Percentiles rank a stretch among this genome's conserved stretches.
These are phyloP conservation scores for Aphodius granarius DNA, from an alignment of 2,888 invertebrate species.

Conservation along the genomic window DNA sequence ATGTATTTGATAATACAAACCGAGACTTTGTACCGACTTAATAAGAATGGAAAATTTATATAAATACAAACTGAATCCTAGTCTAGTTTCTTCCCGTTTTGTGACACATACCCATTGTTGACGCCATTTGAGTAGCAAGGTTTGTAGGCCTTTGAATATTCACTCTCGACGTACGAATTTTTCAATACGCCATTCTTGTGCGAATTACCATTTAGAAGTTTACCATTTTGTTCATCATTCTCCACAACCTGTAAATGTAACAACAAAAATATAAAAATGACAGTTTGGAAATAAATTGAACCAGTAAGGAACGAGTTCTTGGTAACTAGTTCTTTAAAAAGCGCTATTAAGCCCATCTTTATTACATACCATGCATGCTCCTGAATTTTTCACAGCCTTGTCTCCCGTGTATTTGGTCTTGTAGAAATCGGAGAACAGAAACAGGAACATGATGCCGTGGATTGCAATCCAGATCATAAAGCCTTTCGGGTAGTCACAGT, in stretches of 20 bases:
- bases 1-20: neutral
- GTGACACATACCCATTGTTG: slow-evolving; percentile 63
- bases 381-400: slow-evolving; percentile 49
- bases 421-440: slow-evolving; percentile 95
- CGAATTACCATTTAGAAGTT: slow-evolving; percentile 50
- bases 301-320: neutral
- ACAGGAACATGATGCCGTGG: slow-evolving; percentile 91
- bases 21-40: neutral
- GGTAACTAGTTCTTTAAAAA: neutral
- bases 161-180: slow-evolving; percentile 57
- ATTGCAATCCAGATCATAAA: slow-evolving; percentile 94
- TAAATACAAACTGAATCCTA: slow-evolving; percentile 23
- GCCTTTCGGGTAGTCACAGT: slow-evolving; percentile 88
- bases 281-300: neutral
- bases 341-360: neutral
- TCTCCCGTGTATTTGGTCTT: slow-evolving; percentile 71
- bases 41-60: slow-evolving; percentile 9
- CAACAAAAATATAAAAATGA: slow-evolving; percentile 15
- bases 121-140: slow-evolving; percentile 66
- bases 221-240: slow-evolving; percentile 40
- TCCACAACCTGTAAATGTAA: slow-evolving; percentile 65
- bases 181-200: slow-evolving; percentile 47
- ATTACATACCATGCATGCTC: slow-evolving; percentile 73
- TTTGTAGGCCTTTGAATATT: slow-evolving; percentile 60
- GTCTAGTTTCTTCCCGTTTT: slow-evolving; percentile 41